Evolutionary conservation across 2,797 vertebrate species (phyloP).

Genomic region (Lates japonicus): DNA sequence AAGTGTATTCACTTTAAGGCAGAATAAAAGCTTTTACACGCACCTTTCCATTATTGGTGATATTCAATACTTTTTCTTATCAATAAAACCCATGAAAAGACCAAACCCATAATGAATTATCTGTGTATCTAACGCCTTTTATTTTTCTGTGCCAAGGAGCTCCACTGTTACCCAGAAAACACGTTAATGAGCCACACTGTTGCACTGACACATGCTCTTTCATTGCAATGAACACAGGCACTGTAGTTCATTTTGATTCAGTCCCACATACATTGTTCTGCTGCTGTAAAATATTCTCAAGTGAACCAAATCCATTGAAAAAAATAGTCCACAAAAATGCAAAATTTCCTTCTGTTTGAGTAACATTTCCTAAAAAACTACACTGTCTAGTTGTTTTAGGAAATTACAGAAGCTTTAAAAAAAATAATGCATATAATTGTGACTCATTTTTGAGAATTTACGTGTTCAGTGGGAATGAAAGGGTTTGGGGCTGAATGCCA

Average conservation of each 20-base stretch:
- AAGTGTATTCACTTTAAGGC: too few species aligned
- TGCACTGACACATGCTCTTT: too few species aligned
- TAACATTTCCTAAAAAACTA: background rate
- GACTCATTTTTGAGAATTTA: background rate
- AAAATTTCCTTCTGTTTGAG: too few species aligned
- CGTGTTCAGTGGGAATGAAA: background rate
- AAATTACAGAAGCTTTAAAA: too few species aligned
- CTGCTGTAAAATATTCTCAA: background rate
- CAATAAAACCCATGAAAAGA: background rate
- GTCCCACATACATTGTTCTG: background rate
- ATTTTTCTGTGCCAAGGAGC: background rate
- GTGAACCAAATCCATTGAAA: background rate
- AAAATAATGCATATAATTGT: too few species aligned
- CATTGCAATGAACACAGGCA: background rate
- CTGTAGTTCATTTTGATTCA: background rate
- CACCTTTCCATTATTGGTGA: too few species aligned
- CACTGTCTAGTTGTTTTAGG: too few species aligned
- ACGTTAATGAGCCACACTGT: background rate
- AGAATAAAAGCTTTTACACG: too few species aligned
- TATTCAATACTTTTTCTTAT: background rate
- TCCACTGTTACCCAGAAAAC: background rate
- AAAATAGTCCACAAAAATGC: too few species aligned
- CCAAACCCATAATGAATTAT: background rate
- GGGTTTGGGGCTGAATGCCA: background rate
- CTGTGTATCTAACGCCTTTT: background rate